These are phyloP conservation scores for Platysteira castanea DNA, from an alignment of 2,113 vertebrate species.

Conservation along the genomic window DNA sequence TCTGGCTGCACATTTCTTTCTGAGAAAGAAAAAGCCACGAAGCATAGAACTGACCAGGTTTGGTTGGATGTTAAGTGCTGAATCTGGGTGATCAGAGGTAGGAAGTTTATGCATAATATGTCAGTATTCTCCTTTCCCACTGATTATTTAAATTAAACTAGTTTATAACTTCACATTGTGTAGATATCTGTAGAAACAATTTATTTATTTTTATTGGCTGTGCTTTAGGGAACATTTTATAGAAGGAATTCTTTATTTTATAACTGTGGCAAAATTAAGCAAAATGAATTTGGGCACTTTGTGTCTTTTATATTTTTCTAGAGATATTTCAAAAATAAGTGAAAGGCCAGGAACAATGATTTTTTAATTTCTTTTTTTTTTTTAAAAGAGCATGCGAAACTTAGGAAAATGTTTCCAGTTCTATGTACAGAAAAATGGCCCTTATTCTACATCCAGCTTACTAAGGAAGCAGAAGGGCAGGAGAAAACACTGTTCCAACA, in stretches of 20 bases:
- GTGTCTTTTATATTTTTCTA: not conserved
- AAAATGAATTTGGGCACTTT: not conserved
- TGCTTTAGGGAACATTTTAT: not conserved
- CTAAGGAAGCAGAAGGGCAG: not conserved
- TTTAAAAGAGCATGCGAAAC: not conserved
- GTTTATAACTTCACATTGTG: not conserved
- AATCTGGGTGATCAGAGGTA: not conserved
- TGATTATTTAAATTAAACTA: slow-evolving; percentile 34
- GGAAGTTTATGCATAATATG: not conserved
- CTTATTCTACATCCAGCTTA: not conserved
- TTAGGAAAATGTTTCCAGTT: not conserved
- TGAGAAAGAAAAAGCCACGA: not conserved
- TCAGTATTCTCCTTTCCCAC: slow-evolving; percentile 1
- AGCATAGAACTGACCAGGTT: not conserved
- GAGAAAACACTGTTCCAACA: not conserved
- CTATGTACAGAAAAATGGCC: not conserved
- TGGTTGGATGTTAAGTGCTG: not conserved
- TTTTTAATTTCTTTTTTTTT: not conserved
- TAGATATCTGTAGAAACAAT: not conserved
- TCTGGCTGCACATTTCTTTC: not conserved
- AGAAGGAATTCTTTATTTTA: not conserved
- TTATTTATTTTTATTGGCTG: slow-evolving; percentile 39
- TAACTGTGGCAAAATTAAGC: not conserved
- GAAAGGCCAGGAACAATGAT: not conserved
- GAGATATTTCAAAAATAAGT: not conserved